Evolutionary conservation across 1,140 invertebrate species (phyloP), one percentile per base, ranked within the genome.

Genomic region (Aphelenchoides fujianensis): DNA sequence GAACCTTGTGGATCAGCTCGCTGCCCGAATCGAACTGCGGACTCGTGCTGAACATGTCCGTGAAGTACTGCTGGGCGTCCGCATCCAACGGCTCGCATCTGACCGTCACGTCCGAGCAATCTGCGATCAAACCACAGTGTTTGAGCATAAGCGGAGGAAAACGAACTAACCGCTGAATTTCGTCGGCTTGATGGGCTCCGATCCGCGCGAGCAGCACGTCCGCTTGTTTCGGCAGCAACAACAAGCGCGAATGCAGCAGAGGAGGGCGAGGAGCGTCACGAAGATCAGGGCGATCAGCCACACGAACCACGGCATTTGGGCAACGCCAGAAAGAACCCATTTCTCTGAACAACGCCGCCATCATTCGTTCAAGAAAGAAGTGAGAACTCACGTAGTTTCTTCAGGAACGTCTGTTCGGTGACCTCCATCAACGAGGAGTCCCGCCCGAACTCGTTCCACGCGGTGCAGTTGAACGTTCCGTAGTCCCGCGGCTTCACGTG

Each of bases 381-480:
- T 64, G 35, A 31, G 67, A 37, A 70, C 66, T 68, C 37, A 23
- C 30, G 35, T 35, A 68, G 27, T 35, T 48, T 28, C 31, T 37
- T 48, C 30, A 35, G 23, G 23, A 70, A 19, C 23, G 69, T 69
- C 32, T 69, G 36, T 52, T 75, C 71, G 41, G 41, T 23, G 27
- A 73, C n/a, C 73, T 75, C 59, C 31, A 71, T 67, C 66, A 53
- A 30, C 36, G 57, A 41, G 3, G 70, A 76, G 23, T 75, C 62
- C 32, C 31, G 52, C 48, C 77, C 77, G 12, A 76, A 67, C 23
- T 75, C 76, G 54, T 79, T 79, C 30, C 71, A 71, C 9, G 77
- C 75, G 5, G 77, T 68, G 48, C 77, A 79, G 53, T 79, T 79
- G 70, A 78, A 79, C 31, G 41, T 30, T 9, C 77, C 77, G 53